These are phyloP conservation scores for Drosophila nigrodunni DNA, from an alignment of 1,140 invertebrate genomes.

Conservation along the genomic window DNA sequence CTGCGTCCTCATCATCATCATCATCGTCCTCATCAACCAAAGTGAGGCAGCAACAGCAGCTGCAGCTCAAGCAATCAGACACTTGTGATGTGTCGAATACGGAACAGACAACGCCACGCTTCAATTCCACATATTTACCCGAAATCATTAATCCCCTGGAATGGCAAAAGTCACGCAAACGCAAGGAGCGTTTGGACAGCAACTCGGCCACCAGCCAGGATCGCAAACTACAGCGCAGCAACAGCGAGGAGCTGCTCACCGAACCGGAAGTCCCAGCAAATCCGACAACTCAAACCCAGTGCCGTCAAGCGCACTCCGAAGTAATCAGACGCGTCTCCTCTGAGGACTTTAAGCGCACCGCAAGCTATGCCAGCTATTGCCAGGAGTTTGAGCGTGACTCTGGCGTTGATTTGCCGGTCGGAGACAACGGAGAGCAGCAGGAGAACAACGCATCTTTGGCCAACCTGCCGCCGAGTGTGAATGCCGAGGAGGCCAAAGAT, in stretches of 20 bases:
- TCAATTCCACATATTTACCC: constrained; percentile 83
- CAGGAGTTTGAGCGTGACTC: constrained; percentile 71
- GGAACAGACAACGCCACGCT: constrained; percentile 72
- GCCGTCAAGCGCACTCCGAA: constrained; percentile 51
- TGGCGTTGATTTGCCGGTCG: constrained; percentile 13
- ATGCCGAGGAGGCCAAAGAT: constrained; percentile 55
- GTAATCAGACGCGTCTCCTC: constrained; percentile 79
- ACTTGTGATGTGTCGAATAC: constrained; percentile 37
- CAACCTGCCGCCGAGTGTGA: constrained; percentile 44
- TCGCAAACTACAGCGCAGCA: constrained; percentile 91
- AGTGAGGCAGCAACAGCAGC: constrained; percentile 37
- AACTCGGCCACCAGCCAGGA: constrained; percentile 88
- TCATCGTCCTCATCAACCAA: constrained; percentile 67
- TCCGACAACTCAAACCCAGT: constrained; percentile 3
- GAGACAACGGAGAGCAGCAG: constrained; percentile 43
- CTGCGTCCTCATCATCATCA: constrained; percentile 67
- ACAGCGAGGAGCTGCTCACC: constrained; percentile 88
- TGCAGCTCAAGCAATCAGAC: constrained; percentile 35
- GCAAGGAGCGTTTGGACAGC: constrained; percentile 91
- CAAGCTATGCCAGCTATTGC: constrained; percentile 71
- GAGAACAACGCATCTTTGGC: constrained; percentile 75
- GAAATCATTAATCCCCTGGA: constrained; percentile 81
- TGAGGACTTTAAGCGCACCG: constrained; percentile 80
- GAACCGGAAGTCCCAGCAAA: constrained; percentile 40
- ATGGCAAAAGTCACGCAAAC: constrained; percentile 87